Base-by-base conservation (phyloP, 2,113 vertebrate species). In the Siphamia tubifer region DNA sequence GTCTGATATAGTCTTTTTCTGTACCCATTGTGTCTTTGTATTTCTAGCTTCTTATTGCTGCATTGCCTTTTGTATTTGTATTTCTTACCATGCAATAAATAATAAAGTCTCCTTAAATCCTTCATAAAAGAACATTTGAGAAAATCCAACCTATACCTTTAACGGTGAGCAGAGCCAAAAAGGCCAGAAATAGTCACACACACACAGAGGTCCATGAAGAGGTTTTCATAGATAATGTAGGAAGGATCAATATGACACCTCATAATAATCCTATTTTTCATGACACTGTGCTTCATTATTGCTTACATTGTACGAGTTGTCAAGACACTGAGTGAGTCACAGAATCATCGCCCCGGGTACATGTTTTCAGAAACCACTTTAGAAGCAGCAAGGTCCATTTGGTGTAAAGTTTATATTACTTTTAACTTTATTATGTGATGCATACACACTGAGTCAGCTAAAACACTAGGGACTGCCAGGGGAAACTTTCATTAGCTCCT, bases 401-500 rank as follows among this genome's bases (percentile, higher is more conserved):
- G 36, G 6, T 1, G 16, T 49, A 42, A 2, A 52, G 62, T 53
- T 65, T 62, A 19, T 58, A 32, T 55, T 64, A 42, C 42, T 53
- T 68, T 47, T 36, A 36, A 49, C 48, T 76, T 62, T 19, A 66
- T 47, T 44, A 63, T 32, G 8, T 16, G 19, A 53, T 25, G 40
- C 6, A 10, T 4, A 16, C 10, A 8, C 72, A 39, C 65, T 68
- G 63, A 75, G 56, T 81, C 78, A 79, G 61, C 57, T 31, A 7
- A 57, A 67, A 31, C 40, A 68, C 16, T 23, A 17, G 21, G 30
- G 38, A 27, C 55, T 20, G 47, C 34, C 53, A 34, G 28, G 32
- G 51, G 28, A 45, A 44, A 19, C 17, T 45, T 68, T 54, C 23
- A 64, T 61, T 74, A 64, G 30, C 61, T 34, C 30, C 49, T 63